Percentiles rank a stretch among this genome's conserved stretches.
Evolutionary conservation across 2,888 invertebrate genomes (phyloP).

Genomic region (Hydrotaea diabolus): DNA sequence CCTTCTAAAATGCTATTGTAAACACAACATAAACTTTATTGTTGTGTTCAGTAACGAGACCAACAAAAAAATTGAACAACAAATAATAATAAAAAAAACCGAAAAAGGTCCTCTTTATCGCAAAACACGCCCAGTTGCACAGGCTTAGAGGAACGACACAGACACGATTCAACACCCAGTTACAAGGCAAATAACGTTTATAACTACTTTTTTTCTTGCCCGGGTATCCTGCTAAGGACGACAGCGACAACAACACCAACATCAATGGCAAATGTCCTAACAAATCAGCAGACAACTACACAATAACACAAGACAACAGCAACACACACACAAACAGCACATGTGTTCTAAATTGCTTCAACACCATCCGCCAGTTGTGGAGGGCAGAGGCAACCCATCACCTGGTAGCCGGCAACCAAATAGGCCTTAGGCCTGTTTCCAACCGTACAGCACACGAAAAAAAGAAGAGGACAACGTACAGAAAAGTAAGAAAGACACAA

Average conservation of each 20-base stretch:
- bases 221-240: neutral
- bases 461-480: neutral
- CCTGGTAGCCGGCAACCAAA: conserved; percentile 23
- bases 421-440: conserved; percentile 26
- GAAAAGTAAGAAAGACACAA: no score
- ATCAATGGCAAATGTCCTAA: conserved; percentile 71
- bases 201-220: neutral
- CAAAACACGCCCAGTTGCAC: neutral
- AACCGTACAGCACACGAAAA: conserved; percentile 17
- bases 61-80: neutral
- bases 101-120: neutral
- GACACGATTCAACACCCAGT: conserved; percentile 16
- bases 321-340: no score
- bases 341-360: conserved; percentile 32
- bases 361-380: neutral
- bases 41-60: conserved; percentile 8
- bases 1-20: conserved; percentile 34
- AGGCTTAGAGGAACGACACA: neutral
- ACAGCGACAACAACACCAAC: neutral
- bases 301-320: neutral
- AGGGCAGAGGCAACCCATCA: conserved; percentile 10
- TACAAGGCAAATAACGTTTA: conserved; percentile 16
- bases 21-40: conserved; percentile 45
- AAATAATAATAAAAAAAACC: no score
- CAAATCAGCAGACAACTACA: conserved; percentile 69